Base-by-base conservation (phyloP, 2,888 invertebrate genomes). In the Folsomia manolachei region DNA sequence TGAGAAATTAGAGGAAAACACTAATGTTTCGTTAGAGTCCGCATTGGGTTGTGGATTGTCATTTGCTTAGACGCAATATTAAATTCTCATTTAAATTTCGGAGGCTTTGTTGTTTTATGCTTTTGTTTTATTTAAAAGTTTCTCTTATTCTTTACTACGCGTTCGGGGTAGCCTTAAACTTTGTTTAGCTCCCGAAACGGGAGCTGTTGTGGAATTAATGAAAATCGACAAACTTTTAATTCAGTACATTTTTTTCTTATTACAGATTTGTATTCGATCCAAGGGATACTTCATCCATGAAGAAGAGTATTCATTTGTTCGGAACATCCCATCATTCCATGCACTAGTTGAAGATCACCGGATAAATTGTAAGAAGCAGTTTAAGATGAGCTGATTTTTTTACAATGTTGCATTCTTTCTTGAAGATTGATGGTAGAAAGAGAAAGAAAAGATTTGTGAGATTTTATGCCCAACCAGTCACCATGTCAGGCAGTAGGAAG, bases 391-490 rank as follows among this genome's bases (percentile, higher is more conserved):
- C n/a, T 39, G 14, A 39, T 39, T 39, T 39, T 39, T 39, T 21
- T 60, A 7, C 60, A 60, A n/a, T 14, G 14, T 39, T 39, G 60
- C 7, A 60, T 60, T 60, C 23, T 21, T n/a, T 60, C n/a, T 7
- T 60, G 60, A 60, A 11, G 60, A 60, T 60, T 60, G 60, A 60
- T 60, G 60, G n/a, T 7, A 7, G 60, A 60, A n/a, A 60, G n/a
- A 7, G n/a, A n/a, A 14, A 39, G 14, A 39, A 39, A 39, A 39
- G 39, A 39, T 39, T 39, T 39, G 39, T 9, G 14, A 39, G 39
- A 39, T 39, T 39, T 39, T 39, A 39, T 39, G 39, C 39, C 39
- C 39, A 39, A 39, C 39, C 39, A 39, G 39, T 14, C 14, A 39
- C 39, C 39, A 39, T 39, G 39, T 9, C 39, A 39, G 39, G 39